Evolutionary conservation across 2,797 vertebrate genomes (phyloP).

Genomic region (Chromobotia macracanthus): DNA sequence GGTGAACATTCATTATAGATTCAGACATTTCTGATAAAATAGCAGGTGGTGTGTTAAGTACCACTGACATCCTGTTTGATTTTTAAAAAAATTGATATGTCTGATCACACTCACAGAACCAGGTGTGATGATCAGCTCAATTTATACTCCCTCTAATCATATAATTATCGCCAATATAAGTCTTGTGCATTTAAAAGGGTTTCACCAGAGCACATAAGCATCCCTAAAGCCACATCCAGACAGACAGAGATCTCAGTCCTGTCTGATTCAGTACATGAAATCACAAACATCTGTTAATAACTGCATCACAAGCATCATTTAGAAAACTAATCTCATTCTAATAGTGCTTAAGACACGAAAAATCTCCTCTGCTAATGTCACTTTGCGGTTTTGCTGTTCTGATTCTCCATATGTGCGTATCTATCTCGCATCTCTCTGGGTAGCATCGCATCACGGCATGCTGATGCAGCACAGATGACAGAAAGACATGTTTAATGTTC

Average conservation of each 20-base stretch:
- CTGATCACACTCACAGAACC: not conserved
- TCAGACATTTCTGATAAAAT: not conserved
- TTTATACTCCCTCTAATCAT: not conserved
- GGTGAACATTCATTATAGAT: not conserved
- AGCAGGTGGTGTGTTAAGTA: not conserved
- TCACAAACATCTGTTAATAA: not conserved
- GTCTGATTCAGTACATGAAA: not conserved
- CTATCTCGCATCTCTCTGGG: conserved; percentile 44
- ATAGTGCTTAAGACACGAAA: not conserved
- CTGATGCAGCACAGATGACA: conserved; percentile 39
- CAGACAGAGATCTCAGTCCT: not conserved
- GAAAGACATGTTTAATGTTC: conserved; percentile 41
- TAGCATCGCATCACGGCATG: conserved; percentile 35
- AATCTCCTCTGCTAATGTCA: conserved; percentile 21
- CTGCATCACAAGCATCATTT: not conserved
- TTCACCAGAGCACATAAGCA: not conserved
- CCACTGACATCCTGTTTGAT: not conserved
- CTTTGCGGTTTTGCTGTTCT: conserved; percentile 48
- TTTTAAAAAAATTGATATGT: not conserved
- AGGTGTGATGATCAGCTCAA: not conserved
- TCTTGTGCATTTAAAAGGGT: not conserved
- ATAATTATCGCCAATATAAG: not conserved
- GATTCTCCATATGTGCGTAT: conserved; percentile 44
- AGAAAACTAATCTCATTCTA: not conserved
- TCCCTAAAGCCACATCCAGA: not conserved